Percentiles rank a stretch among this genome's conserved stretches.
phyloP scores from a whole-genome alignment of 30 jellyfish, hydroid and myxozoan species.

The Rhopilema esculentum region DNA sequence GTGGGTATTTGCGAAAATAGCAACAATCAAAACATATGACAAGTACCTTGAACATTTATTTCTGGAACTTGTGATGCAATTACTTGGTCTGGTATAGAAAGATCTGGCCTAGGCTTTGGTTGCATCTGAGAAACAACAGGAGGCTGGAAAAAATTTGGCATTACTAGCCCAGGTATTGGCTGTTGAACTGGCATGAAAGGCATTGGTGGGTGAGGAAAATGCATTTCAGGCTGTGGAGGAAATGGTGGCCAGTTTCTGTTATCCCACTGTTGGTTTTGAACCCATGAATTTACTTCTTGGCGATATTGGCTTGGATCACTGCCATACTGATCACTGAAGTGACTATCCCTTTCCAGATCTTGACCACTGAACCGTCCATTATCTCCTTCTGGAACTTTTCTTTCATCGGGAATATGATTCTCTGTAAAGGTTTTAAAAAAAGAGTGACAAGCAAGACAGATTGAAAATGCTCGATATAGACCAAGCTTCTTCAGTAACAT shows the following conservation, averaged over 20 bases:
- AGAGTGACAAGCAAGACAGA: too few species aligned
- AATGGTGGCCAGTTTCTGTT: slow-evolving; percentile 31
- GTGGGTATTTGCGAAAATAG: too few species aligned
- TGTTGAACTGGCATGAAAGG: slow-evolving; percentile 25
- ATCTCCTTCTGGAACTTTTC: neutral
- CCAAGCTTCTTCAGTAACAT: too few species aligned
- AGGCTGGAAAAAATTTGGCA: slow-evolving; percentile 47
- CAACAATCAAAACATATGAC: neutral
- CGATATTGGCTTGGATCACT: neutral
- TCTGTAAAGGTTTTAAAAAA: too few species aligned
- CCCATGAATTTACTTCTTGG: slow-evolving; percentile 37
- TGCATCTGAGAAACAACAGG: neutral
- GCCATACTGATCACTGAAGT: neutral
- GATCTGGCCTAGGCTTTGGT: slow-evolving; percentile 30
- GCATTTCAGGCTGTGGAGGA: slow-evolving; percentile 48
- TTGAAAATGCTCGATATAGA: too few species aligned
- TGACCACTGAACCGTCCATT: neutral
- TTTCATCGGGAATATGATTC: neutral
- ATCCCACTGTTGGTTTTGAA: slow-evolving; percentile 67
- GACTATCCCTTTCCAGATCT: neutral
- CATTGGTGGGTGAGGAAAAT: slow-evolving; percentile 33
- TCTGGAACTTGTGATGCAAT: slow-evolving; percentile 68
- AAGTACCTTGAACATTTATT: slow-evolving; percentile 30
- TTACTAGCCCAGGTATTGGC: slow-evolving; percentile 25
- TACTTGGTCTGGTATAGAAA: slow-evolving; percentile 68